phyloP scores from a whole-genome alignment of 2,113 vertebrate genomes.

The Cisticola juncidis region DNA sequence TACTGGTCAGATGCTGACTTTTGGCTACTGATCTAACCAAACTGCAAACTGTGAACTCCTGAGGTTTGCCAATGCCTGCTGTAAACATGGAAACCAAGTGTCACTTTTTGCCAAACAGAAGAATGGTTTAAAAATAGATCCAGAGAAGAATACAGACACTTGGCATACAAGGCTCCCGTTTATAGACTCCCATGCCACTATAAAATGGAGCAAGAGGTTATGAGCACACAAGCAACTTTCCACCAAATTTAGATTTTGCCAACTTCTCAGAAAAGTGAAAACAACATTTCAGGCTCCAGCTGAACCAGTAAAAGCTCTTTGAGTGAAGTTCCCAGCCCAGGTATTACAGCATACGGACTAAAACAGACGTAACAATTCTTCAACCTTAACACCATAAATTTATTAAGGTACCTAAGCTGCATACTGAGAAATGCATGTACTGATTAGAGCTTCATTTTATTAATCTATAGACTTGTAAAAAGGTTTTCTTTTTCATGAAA shows the following conservation, averaged over 20 bases:
- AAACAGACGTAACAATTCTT: not conserved
- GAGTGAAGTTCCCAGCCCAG: not conserved
- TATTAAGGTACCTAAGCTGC: not conserved
- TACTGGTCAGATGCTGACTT: constrained; percentile 47
- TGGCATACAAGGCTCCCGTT: not conserved
- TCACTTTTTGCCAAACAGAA: constrained; percentile 64
- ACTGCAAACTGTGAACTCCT: constrained; percentile 62
- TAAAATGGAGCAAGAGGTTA: constrained; percentile 41
- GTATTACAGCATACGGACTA: not conserved
- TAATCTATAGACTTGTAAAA: not conserved
- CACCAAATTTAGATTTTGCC: constrained; percentile 48
- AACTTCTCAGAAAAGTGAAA: constrained; percentile 30
- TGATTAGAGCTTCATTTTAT: not conserved
- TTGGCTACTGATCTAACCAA: constrained; percentile 43
- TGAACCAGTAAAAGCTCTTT: not conserved
- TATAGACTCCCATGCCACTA: constrained; percentile 40
- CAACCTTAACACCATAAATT: not conserved
- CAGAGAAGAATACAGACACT: constrained; percentile 41
- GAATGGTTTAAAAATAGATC: constrained; percentile 65
- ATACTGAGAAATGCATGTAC: not conserved
- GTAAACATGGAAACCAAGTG: constrained; percentile 64
- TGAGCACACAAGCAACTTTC: not conserved
- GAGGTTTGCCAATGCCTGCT: constrained; percentile 63
- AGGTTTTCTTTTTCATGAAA: not conserved
- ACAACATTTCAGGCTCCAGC: not conserved